phyloP scores from a whole-genome alignment of 1,140 invertebrate species.

The Hycleus cichorii region DNA sequence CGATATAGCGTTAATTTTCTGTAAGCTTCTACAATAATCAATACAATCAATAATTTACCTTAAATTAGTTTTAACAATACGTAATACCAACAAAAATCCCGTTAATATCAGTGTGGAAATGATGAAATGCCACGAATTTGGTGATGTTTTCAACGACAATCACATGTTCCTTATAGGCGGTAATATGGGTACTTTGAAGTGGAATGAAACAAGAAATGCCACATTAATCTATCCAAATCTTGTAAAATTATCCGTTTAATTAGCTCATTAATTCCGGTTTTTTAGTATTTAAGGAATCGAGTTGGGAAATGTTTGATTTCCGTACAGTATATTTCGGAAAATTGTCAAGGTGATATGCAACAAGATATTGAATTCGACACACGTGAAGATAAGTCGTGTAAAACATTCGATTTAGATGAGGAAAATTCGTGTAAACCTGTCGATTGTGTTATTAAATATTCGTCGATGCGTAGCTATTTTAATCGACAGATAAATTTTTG shows the following conservation, averaged over 20 bases:
- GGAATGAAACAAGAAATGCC: slow-evolving; percentile 19
- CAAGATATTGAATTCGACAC: slow-evolving; percentile 21
- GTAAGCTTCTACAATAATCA: slow-evolving; percentile 12
- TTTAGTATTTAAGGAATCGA: slow-evolving; percentile 27
- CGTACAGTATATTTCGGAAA: slow-evolving; percentile 15
- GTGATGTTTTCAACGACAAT: background rate
- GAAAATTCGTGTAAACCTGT: slow-evolving; percentile 47
- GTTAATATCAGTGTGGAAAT: slow-evolving; percentile 19
- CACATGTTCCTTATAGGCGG: slow-evolving; percentile 25
- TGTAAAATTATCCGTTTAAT: slow-evolving; percentile 7
- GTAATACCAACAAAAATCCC: slow-evolving; percentile 13
- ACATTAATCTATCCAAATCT: slow-evolving; percentile 29
- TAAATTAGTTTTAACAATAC: slow-evolving; percentile 17
- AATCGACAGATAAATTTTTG: slow-evolving; percentile 41
- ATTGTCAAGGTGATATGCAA: slow-evolving; percentile 9
- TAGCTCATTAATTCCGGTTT: background rate
- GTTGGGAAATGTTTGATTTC: slow-evolving; percentile 21
- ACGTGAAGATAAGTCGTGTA: slow-evolving; percentile 28
- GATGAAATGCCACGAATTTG: slow-evolving; percentile 18
- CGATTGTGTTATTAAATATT: slow-evolving; percentile 47
- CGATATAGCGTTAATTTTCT: slow-evolving; percentile 27
- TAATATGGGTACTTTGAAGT: slow-evolving; percentile 20
- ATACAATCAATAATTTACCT: background rate
- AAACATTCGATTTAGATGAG: slow-evolving; percentile 43
- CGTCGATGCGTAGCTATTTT: slow-evolving; percentile 42